Base-by-base conservation (phyloP, 2,113 vertebrate species). In the Prochilodus magdalenae region DNA sequence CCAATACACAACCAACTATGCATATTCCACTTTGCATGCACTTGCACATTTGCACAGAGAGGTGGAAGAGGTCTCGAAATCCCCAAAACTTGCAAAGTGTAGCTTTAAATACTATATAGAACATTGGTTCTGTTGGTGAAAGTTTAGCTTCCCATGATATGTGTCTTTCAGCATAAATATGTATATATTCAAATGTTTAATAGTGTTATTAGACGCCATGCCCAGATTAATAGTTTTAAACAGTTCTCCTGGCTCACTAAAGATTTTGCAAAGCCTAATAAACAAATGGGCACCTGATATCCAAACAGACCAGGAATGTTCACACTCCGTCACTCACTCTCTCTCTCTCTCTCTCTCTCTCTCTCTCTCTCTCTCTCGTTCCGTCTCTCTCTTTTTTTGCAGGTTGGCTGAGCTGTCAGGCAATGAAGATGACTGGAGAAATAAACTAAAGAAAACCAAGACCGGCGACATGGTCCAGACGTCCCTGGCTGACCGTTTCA, bases 401-500 rank as follows among this genome's bases (percentile, higher is more conserved):
- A 95, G 94, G 69, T 75, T 95, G 62, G 1, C 80, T 16, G 90
- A 91, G 67, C 82, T 91, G n/a, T 81, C 53, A 1, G 26, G 82
- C 20, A 83, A n/a, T 6, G 90, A 92, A 2, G 73, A 92, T 15
- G 90, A 89, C 24, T 72, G 67, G 59, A 90, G 57, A 36, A 82
- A 78, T 18, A 81, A 77, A 67, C 10, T 44, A 16, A 92, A 87
- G 75, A 94, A 91, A 76, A 3, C 71, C 57, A 92, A 88, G n/a
- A 15, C 87, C 10, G n/a, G 84, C 3, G 77, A 89, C 3, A 0
- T 72, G 77, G 79, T 92, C 85, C 91, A 90, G 75, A 88, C 84
- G 0, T 51, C 92, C 15, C 83, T 95, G 77, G 78, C 92, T n/a
- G 90, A 94, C 76, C 94, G 93, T 82, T 94, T 88, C 83, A 90